Base-by-base conservation (phyloP, 2,888 invertebrate species). In the Lycaena phlaeas region DNA sequence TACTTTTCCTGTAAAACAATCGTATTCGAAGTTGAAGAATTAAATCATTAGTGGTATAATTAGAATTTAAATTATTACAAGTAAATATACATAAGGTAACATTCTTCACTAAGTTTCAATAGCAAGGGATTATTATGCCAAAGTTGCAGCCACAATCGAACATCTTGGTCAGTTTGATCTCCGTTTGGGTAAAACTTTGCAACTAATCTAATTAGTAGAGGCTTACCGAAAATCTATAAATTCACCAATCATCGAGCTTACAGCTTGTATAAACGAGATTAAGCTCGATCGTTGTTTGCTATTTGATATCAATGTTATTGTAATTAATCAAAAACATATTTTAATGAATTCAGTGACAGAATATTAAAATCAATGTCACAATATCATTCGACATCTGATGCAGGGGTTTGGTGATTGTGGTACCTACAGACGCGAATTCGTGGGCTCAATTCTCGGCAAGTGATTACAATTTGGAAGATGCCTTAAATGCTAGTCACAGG, bases 131-230 rank as follows among this genome's bases (percentile, higher is more conserved):
- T 50, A 45, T 49, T 42, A 50, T 46, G 45, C 46, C 54, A 57
- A 56, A 61, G 64, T 64, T 67, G 47, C 51, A 46, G 48, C 58
- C 56, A 47, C 59, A 53, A 59, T 51, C 51, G 55, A 57, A 48
- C 54, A 52, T 61, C 60, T 57, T 61, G 62, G 65, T 59, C 64
- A 61, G 60, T 53, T 59, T 61, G 57, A 56, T 46, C 42, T 40
- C 43, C 43, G 49, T 43, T 46, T 46, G 53, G 49, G 43, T 51
- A 50, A 52, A 66, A 66, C 60, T 68, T 64, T 48, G 50, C 58
- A 51, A 72, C 66, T 71, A 72, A 70, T 73, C 67, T 68, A 71
- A 71, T 73, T 70, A 73, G 57, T 54, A 52, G 53, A 49, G 56
- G 56, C 54, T 59, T 56, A 54, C 51, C 49, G 50, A 56, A 56